These are phyloP conservation scores for Gambusia holbrooki DNA, from an alignment of 2,113 vertebrate genomes.

Conservation along the genomic window DNA sequence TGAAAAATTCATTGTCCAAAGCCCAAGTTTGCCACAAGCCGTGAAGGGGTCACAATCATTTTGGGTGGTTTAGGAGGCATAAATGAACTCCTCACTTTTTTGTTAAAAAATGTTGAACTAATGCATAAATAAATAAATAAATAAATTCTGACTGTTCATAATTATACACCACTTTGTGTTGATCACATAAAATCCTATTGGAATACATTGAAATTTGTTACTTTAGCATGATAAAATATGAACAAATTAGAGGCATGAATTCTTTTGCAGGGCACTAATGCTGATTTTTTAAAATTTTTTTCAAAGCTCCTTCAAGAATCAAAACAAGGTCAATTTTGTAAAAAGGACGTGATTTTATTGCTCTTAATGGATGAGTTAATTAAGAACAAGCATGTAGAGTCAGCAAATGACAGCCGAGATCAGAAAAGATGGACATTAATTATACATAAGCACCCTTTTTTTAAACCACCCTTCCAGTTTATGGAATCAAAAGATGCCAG, in stretches of 20 bases:
- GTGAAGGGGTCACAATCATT: too few species aligned
- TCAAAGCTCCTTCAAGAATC: not conserved
- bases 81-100: not conserved
- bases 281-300: too few species aligned
- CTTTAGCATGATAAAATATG: not conserved
- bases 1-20: too few species aligned
- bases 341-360: not conserved
- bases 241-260: not conserved
- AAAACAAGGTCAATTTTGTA: not conserved
- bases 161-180: not conserved
- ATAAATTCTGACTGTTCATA: not conserved
- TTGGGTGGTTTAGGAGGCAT: too few species aligned
- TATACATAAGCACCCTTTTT: not conserved
- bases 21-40: too few species aligned
- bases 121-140: not conserved
- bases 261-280: not conserved
- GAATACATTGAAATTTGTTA: not conserved
- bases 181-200: not conserved
- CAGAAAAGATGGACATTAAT: constrained; percentile 19
- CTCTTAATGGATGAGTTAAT: not conserved
- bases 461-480: not conserved
- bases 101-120: not conserved
- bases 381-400: not conserved
- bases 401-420: constrained; percentile 24
- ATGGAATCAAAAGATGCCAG: not conserved